Evolutionary conservation across 2,888 invertebrate genomes (phyloP).

Genomic region (Artemia sp.): DNA sequence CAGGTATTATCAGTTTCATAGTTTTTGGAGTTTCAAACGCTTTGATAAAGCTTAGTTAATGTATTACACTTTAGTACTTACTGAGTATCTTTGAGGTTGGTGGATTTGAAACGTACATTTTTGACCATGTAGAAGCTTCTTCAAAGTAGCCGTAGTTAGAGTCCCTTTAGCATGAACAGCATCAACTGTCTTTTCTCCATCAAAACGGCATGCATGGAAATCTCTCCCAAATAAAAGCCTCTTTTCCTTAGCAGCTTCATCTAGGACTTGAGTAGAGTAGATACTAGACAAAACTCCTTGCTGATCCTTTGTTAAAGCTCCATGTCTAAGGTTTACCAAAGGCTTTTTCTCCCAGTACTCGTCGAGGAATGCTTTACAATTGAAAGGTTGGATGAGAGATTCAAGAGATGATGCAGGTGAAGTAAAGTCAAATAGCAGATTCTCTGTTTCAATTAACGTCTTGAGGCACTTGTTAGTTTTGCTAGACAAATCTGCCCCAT

Average conservation of each 20-base stretch:
- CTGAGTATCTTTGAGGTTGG: conserved; percentile 25
- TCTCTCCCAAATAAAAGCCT: conserved; percentile 23
- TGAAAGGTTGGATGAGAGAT: conserved; percentile 7
- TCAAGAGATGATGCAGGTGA: not conserved
- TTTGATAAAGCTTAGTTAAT: not conserved
- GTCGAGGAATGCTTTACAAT: not conserved
- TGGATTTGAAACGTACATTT: conserved; percentile 25
- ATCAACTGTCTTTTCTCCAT: conserved; percentile 21
- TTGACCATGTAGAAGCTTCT: conserved; percentile 22
- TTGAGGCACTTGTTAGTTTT: too few species aligned
- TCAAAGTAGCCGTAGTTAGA: conserved; percentile 22
- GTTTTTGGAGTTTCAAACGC: too few species aligned
- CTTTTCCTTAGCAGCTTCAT: conserved; percentile 19
- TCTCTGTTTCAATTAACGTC: not conserved
- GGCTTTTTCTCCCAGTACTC: not conserved
- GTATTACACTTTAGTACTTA: not conserved
- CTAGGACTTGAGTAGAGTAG: conserved; percentile 22
- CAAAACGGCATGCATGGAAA: conserved; percentile 23
- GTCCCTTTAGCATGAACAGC: conserved; percentile 20
- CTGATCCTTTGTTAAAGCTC: not conserved
- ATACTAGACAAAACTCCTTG: conserved; percentile 14
- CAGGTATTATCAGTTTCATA: too few species aligned
- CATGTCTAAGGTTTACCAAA: conserved; percentile 1
- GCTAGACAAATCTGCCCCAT: too few species aligned
- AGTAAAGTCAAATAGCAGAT: not conserved